phyloP scores from a whole-genome alignment of 2,888 invertebrate species.

The Melanostoma mellinum region DNA sequence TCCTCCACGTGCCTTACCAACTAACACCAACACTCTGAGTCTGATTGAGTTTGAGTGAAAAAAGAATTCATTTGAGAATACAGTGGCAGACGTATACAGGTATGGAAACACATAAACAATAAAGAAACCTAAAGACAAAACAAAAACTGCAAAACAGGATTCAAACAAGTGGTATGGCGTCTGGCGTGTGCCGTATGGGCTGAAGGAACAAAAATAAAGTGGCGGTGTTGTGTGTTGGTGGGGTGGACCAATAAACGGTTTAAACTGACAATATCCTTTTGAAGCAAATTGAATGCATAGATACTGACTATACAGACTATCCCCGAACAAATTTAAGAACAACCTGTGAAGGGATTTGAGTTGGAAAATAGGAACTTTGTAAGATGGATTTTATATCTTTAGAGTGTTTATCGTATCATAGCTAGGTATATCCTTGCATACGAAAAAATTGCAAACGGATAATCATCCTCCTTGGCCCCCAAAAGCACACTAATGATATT shows the following conservation, averaged over 20 bases:
- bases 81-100: constrained; percentile 33
- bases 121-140: neutral
- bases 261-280: constrained; percentile 52
- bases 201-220: too few species aligned
- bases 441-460: constrained; percentile 14
- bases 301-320: neutral
- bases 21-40: too few species aligned
- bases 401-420: constrained; percentile 3
- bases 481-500: constrained; percentile 36
- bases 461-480: constrained; percentile 34
- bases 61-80: constrained; percentile 56
- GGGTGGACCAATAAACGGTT: constrained; percentile 68
- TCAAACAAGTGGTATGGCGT: constrained; percentile 23
- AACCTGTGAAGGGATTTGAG: constrained; percentile 56
- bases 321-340: constrained; percentile 20
- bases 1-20: constrained; percentile 51
- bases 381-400: constrained; percentile 58
- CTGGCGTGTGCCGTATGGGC: too few species aligned
- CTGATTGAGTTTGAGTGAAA: constrained; percentile 50
- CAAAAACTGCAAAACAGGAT: constrained; percentile 23
- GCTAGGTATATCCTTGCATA: neutral
- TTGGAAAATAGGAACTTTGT: constrained; percentile 43
- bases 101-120: neutral
- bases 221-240: neutral
- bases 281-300: constrained; percentile 21